phyloP scores from a whole-genome alignment of 2,888 invertebrate genomes.

The Eumerus sabulonum region DNA sequence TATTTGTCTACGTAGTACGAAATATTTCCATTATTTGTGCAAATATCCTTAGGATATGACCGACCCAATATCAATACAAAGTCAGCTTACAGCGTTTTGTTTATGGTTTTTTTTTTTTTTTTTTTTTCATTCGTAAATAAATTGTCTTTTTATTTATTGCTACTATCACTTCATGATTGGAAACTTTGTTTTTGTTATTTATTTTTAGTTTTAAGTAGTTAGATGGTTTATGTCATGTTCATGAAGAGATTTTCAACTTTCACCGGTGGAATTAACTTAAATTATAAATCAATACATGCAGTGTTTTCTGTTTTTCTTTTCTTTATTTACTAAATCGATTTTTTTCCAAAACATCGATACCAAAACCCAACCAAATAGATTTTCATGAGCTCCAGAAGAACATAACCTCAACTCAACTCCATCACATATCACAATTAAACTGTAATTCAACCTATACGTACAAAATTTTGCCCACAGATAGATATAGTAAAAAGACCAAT shows the following conservation, averaged over 20 bases:
- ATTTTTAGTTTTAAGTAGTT: background rate
- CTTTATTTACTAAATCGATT: background rate
- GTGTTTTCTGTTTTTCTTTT: background rate
- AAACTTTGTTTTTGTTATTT: constrained; percentile 1
- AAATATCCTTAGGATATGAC: constrained; percentile 59
- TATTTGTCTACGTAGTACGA: constrained; percentile 24
- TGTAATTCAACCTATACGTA: constrained; percentile 1
- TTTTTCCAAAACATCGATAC: background rate
- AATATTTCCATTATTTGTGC: constrained; percentile 27
- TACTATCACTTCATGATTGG: constrained; percentile 30
- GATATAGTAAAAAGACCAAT: too few relatives aligned
- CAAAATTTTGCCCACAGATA: background rate
- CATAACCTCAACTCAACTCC: background rate
- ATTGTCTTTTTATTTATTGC: constrained; percentile 12
- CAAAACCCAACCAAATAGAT: background rate
- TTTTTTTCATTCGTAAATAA: background rate
- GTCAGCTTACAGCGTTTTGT: constrained; percentile 8
- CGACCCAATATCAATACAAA: constrained; percentile 24
- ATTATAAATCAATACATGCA: background rate
- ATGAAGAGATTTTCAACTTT: background rate
- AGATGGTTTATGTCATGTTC: background rate
- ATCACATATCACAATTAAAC: constrained; percentile 23
- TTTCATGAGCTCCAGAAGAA: constrained; percentile 40
- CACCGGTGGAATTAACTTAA: constrained; percentile 13
- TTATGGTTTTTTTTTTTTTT: background rate